Conservation (phyloP, 1,140 invertebrate genomes). For the Rhyacophila brunnea region DNA sequence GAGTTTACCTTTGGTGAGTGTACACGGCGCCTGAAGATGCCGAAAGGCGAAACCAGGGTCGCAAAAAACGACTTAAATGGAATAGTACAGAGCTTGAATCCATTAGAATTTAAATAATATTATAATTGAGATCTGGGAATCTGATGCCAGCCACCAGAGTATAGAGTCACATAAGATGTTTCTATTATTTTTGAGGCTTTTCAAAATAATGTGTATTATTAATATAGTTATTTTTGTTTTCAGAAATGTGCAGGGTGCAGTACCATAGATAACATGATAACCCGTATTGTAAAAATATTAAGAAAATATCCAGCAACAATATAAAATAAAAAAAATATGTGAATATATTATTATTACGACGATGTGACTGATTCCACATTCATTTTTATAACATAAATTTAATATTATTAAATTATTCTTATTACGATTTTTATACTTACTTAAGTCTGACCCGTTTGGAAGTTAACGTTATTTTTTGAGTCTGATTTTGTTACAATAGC, state of each 20-base stretch:
- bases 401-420: neutral
- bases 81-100: too few species aligned
- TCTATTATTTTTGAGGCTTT: too few species aligned
- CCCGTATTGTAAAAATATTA: constrained; percentile 1
- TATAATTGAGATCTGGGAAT: too few species aligned
- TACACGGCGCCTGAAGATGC: too few species aligned
- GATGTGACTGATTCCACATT: neutral
- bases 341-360: neutral
- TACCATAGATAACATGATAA: constrained; percentile 32
- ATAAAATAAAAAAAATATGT: neutral
- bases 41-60: too few species aligned
- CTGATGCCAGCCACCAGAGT: too few species aligned
- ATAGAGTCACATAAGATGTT: too few species aligned
- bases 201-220: too few species aligned
- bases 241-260: constrained; percentile 34
- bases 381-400: neutral
- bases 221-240: constrained; percentile 20
- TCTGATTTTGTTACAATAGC: neutral
- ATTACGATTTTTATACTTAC: neutral
- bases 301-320: neutral
- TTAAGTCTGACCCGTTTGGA: neutral
- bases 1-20: too few species aligned
- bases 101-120: too few species aligned
- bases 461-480: neutral
- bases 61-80: too few species aligned